phyloP scores from a whole-genome alignment of 2,888 invertebrate species.

The Pandemis cinnamomeana region DNA sequence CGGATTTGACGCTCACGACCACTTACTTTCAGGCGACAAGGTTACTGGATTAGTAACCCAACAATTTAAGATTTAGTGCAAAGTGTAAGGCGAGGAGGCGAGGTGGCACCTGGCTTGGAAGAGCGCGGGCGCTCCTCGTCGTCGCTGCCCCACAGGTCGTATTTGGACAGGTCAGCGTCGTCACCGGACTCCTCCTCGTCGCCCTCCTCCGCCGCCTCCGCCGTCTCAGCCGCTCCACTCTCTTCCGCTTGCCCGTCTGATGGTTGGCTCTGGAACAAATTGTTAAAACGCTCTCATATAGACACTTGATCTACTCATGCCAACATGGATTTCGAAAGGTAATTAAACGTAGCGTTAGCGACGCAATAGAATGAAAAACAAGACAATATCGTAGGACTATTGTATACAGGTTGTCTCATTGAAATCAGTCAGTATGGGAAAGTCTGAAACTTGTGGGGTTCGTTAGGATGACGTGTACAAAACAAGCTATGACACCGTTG shows the following conservation, averaged over 20 bases:
- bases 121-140: constrained; percentile 75
- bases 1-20: no score
- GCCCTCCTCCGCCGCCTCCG: constrained; percentile 80
- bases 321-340: background rate
- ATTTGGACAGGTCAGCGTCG: constrained; percentile 89
- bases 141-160: constrained; percentile 90
- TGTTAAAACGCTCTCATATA: constrained; percentile 28
- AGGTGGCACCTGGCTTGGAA: constrained; percentile 61
- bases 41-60: no score
- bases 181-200: constrained; percentile 86
- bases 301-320: background rate
- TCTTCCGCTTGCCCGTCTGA: constrained; percentile 67
- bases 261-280: constrained; percentile 76
- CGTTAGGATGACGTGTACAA: no score
- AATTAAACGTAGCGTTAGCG: background rate
- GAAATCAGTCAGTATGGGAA: no score
- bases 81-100: background rate
- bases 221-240: constrained; percentile 59
- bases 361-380: background rate
- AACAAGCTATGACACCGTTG: no score
- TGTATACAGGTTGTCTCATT: no score
- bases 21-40: no score
- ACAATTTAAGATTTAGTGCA: no score
- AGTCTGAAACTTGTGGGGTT: no score
- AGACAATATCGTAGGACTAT: background rate